Evolutionary conservation across 2,797 vertebrate genomes (phyloP), one percentile per base, ranked within the genome.

Genomic region (Epinephelus awoara): DNA sequence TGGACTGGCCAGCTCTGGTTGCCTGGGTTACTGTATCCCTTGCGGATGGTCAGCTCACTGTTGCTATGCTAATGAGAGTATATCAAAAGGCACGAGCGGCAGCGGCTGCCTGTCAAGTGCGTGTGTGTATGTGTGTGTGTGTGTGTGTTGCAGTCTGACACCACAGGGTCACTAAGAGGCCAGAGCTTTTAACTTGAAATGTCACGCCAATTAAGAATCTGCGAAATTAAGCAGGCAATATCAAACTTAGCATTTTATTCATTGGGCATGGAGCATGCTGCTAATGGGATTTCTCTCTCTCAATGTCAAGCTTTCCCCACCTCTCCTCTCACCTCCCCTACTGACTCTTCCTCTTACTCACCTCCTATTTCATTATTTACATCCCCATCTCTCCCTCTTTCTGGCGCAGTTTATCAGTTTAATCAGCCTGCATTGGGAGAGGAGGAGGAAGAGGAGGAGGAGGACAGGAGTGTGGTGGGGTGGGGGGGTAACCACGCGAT

Each of bases 21-120:
- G 94, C 93, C 93, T 81, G 87, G 92, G 94, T 93, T 93, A 95
- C 94, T 40, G 82, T 84, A 84, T 93, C 93, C 90, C 91, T 82
- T 69, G 77, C 18, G 89, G 90, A 91, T 85, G 91, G 94, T 94
- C 92, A 92, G 92, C 89, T 84, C 80, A 59, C 87, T 85, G 92
- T 91, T 93, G 89, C 87, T 92, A 94, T 94, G 92, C 92, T 94
- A 93, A 93, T 93, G 89, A 90, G 87, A 81, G 76, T 34, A 82
- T 75, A 84, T 90, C 88, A 92, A 91, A 34, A 91, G 89, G 67
- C 75, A 73, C 4, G 56, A 85, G 74, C 63, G 17, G 68, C 66
- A 52, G 77, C 79, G 23, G 73, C 76, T 80, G 87, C 75, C 73
- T 83, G 84, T 88, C 65, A 70, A 54, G 74, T 67, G 58, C 52